These are phyloP conservation scores for Pinna nobilis DNA, from an alignment of 1,140 invertebrate genomes.

Conservation along the genomic window DNA sequence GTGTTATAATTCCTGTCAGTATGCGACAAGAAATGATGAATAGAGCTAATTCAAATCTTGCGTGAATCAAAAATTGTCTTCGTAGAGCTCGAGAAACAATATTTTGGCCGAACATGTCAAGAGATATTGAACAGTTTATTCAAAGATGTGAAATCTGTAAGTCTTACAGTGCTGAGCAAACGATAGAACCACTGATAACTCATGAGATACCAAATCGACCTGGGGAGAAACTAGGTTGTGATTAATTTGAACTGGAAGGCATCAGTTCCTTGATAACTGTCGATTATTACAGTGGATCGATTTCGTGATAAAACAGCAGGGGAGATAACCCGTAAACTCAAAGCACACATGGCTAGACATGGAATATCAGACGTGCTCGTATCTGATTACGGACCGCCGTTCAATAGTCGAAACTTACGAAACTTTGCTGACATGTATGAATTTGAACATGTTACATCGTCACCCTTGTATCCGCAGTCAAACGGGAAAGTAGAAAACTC, in stretches of 20 bases:
- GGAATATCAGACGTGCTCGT: slow-evolving; percentile 38
- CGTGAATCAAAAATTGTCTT: too few species aligned
- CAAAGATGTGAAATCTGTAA: slow-evolving; percentile 40
- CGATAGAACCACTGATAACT: slow-evolving; percentile 28
- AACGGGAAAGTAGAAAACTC: slow-evolving; percentile 38
- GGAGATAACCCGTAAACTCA: slow-evolving; percentile 35
- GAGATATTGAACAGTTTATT: too few species aligned
- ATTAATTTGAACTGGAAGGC: slow-evolving; percentile 21
- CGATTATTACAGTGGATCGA: slow-evolving; percentile 38
- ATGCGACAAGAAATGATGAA: too few species aligned
- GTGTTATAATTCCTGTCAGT: too few species aligned
- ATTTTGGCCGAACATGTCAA: too few species aligned
- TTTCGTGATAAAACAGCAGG: slow-evolving; percentile 7
- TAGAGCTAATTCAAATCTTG: too few species aligned
- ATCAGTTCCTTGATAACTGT: slow-evolving; percentile 38
- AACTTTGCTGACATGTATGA: slow-evolving; percentile 22
- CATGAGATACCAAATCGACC: slow-evolving; percentile 43
- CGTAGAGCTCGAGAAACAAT: too few species aligned
- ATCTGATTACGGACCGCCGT: slow-evolving; percentile 40
- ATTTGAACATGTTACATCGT: slow-evolving; percentile 3
- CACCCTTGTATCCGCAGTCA: slow-evolving; percentile 20
- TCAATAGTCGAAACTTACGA: slow-evolving; percentile 26
- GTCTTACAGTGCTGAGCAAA: slow-evolving; percentile 12
- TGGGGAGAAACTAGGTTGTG: slow-evolving; percentile 43
- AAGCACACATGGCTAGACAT: slow-evolving; percentile 33